Conservation (phyloP, 2,797 vertebrate genomes). For the Notolabrus celidotus region DNA sequence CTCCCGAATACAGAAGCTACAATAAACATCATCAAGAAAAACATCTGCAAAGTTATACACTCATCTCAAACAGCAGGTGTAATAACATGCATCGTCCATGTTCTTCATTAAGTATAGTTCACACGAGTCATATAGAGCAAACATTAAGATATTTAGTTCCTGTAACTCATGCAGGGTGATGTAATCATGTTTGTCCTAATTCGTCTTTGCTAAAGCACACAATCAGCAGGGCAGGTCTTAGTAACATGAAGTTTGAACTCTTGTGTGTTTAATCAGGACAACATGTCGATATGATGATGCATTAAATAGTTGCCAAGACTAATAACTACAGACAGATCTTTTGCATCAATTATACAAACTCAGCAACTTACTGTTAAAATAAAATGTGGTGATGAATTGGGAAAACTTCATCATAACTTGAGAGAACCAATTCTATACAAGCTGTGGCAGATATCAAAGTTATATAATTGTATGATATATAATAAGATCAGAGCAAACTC, state of each 20-base stretch:
- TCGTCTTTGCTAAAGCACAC: neutral
- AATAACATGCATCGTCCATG: slow-evolving; percentile 12
- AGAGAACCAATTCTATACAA: neutral
- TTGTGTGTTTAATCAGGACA: slow-evolving; percentile 7
- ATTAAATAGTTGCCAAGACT: neutral
- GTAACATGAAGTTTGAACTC: slow-evolving; percentile 51
- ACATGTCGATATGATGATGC: neutral
- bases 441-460: neutral
- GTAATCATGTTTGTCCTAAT: neutral
- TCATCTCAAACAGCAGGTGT: slow-evolving; percentile 81
- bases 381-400: neutral
- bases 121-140: neutral
- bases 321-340: neutral
- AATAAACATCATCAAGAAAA: slow-evolving; percentile 77
- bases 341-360: neutral
- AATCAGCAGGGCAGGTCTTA: slow-evolving; percentile 4
- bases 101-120: neutral
- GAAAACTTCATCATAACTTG: neutral
- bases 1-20: slow-evolving; percentile 65
- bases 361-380: neutral
- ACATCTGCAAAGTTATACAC: slow-evolving; percentile 72
- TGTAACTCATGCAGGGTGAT: neutral
- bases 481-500: neutral
- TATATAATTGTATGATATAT: neutral
- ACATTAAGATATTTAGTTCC: neutral